Evolutionary conservation across 2,888 invertebrate species (phyloP), one percentile per base, ranked within the genome.

Genomic region (Temnothorax unifasciatus): DNA sequence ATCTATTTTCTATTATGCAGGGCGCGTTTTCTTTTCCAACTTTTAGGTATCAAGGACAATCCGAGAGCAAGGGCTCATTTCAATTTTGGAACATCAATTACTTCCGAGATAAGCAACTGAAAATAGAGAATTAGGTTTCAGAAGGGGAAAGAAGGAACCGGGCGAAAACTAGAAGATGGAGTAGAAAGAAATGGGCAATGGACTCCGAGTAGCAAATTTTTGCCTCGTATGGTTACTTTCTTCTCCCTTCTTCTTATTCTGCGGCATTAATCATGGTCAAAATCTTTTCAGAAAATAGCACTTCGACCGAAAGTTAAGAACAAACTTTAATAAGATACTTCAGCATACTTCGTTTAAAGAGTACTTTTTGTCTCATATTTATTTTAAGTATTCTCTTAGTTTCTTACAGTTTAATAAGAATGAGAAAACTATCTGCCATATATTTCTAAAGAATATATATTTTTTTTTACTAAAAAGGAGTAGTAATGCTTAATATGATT

Each of bases 181-280:
- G 25, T 25, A 77, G 13, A 66, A 64, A 50, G 52, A 54, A 41
- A 25, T n/a, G 9, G n/a, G 5, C 38, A 25, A 41, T 34, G n/a
- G 52, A 52, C 18, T n/a, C n/a, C 3, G 15, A 38, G 52, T 66
- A 61, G 25, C 63, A 64, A 54, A 77, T 77, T 77, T 77, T 77
- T 77, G 66, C 52, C 25, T 52, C 52, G 76, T 18, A 54, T 41
- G 76, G 41, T 25, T 77, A 54, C n/a, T 66, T 25, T 9, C 54
- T 54, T 64, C 13, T 34, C 3, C 25, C n/a, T 41, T 29, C 21
- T 13, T 77, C 41, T 41, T 25, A 52, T 25, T 52, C 38, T 29
- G 41, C 15, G 25, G 41, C 54, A 77, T 77, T 66, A 76, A 76
- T 76, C 64, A 66, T 66, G 52, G 41, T 77, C 66, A 66, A 77